phyloP scores from a whole-genome alignment of 2,888 invertebrate genomes.

The Arctia plantaginis region DNA sequence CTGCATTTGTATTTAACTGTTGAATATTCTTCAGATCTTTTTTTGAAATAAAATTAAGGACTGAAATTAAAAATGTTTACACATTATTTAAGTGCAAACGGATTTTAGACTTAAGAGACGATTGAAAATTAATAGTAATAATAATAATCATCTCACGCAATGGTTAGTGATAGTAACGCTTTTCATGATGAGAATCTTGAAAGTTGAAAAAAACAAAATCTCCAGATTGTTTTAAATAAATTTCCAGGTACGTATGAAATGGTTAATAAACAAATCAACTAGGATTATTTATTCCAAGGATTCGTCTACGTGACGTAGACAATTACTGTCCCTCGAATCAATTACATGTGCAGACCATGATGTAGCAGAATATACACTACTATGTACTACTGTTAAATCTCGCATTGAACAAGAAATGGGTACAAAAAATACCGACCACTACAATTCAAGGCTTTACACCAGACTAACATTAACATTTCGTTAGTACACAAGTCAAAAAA shows the following conservation, averaged over 20 bases:
- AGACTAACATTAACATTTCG: neutral
- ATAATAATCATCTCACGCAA: too few relatives aligned
- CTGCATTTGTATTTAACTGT: conserved; percentile 3
- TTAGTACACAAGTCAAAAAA: too few relatives aligned
- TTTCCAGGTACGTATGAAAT: neutral
- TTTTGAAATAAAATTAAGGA: conserved; percentile 24
- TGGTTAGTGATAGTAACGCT: too few relatives aligned
- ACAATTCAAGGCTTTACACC: neutral
- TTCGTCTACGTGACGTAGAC: too few relatives aligned
- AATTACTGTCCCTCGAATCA: too few relatives aligned
- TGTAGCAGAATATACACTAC: too few relatives aligned
- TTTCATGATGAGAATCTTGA: too few relatives aligned
- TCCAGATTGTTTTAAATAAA: neutral
- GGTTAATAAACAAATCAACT: neutral
- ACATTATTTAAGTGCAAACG: neutral
- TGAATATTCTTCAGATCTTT: conserved; percentile 2
- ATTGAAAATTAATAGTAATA: neutral
- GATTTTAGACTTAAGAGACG: neutral
- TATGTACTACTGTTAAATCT: too few relatives aligned
- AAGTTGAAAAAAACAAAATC: too few relatives aligned
- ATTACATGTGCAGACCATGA: too few relatives aligned
- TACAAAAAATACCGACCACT: neutral
- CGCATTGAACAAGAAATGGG: neutral
- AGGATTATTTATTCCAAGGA: too few relatives aligned
- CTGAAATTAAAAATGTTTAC: neutral